Evolutionary conservation across 2,797 vertebrate genomes (phyloP).

Genomic region (Arrhamphus sclerolepis): DNA sequence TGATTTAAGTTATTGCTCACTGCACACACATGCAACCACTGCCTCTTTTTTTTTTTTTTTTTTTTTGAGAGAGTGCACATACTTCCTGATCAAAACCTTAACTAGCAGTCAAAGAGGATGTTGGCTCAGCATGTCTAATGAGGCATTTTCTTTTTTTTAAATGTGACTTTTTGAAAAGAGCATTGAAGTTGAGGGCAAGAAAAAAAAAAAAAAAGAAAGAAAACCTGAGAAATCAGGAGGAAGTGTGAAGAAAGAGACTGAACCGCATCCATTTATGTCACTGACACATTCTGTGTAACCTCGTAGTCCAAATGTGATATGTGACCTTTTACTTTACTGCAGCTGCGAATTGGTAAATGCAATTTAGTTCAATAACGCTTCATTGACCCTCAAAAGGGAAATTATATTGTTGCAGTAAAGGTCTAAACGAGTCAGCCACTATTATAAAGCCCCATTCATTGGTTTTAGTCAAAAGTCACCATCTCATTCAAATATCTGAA

Average conservation of each 20-base stretch:
- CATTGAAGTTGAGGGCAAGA: background rate
- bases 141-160: slow-evolving; percentile 34
- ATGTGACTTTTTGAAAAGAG: slow-evolving; percentile 13
- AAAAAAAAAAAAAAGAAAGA: slow-evolving; percentile 25
- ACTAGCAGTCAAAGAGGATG: slow-evolving; percentile 66
- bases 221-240: slow-evolving; percentile 83
- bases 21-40: slow-evolving; percentile 11
- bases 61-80: background rate
- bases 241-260: slow-evolving; percentile 78
- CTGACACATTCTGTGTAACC: background rate
- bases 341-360: too few relatives aligned
- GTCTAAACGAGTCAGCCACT: too few relatives aligned
- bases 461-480: too few relatives aligned
- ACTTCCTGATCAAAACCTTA: slow-evolving; percentile 40
- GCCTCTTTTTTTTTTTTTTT: too few relatives aligned
- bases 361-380: background rate
- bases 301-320: background rate
- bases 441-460: too few relatives aligned
- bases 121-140: slow-evolving; percentile 57
- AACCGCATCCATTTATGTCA: slow-evolving; percentile 73
- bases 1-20: slow-evolving; percentile 13
- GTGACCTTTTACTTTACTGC: background rate
- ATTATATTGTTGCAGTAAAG: too few relatives aligned
- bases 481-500: too few relatives aligned
- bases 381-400: too few relatives aligned